Percentiles rank a stretch among this genome's conserved stretches.
phyloP scores from a whole-genome alignment of 2,113 vertebrate genomes.

The Gambusia holbrooki region DNA sequence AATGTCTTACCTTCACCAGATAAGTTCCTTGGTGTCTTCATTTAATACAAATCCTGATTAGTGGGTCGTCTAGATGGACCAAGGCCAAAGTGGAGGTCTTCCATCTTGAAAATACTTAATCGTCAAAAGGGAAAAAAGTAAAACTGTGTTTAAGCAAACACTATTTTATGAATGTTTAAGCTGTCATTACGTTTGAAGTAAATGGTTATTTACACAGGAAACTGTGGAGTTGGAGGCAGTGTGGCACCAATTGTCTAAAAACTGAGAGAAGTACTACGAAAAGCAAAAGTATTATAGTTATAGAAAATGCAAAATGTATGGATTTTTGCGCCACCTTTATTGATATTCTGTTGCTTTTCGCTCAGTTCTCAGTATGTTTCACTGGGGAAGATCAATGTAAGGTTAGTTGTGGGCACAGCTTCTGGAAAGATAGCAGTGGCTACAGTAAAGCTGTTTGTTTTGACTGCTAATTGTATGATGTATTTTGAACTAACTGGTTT shows the following conservation, averaged over 20 bases:
- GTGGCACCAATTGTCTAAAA: too few species aligned
- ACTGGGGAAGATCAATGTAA: too few species aligned
- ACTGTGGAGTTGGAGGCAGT: too few species aligned
- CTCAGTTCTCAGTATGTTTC: too few species aligned
- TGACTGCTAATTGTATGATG: neutral
- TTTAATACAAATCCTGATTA: neutral
- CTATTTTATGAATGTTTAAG: neutral
- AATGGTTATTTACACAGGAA: neutral
- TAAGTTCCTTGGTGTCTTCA: neutral
- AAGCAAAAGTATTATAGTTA: too few species aligned
- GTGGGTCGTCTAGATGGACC: neutral
- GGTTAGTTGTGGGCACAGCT: neutral
- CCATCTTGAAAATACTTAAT: neutral
- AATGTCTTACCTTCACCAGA: neutral
- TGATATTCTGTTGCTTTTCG: too few species aligned
- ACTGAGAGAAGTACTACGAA: too few species aligned
- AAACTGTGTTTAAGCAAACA: neutral
- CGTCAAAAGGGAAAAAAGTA: neutral
- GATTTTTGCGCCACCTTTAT: too few species aligned
- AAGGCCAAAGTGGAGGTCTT: neutral
- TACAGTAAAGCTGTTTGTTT: neutral
- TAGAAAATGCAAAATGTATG: too few species aligned
- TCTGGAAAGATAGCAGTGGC: neutral
- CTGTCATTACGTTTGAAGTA: neutral
- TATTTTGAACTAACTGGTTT: neutral